phyloP scores from a whole-genome alignment of 1,140 invertebrate genomes.

The Dendrolimus kikuchii region DNA sequence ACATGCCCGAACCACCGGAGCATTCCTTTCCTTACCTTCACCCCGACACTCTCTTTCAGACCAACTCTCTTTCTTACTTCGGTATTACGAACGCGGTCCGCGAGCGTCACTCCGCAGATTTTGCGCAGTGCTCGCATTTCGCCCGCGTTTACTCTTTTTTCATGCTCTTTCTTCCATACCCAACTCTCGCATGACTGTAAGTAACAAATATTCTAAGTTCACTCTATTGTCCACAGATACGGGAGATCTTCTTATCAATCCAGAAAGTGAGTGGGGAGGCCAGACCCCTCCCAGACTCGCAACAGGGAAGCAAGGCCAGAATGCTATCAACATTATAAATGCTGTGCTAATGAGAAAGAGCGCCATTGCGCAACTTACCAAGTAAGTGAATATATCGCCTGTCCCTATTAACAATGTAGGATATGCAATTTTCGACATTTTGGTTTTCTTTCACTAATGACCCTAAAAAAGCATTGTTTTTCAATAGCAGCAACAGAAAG shows the following conservation, averaged over 20 bases:
- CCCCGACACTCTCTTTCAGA: too few species aligned
- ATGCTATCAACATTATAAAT: constrained; percentile 82
- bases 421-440: not conserved
- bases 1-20: too few species aligned
- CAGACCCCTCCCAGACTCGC: constrained; percentile 31
- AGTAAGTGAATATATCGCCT: constrained; percentile 34
- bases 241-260: constrained; percentile 58
- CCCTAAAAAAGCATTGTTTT: too few species aligned
- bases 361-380: constrained; percentile 74
- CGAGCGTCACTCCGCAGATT: too few species aligned
- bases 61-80: too few species aligned
- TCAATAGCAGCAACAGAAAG: too few species aligned
- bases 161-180: not conserved
- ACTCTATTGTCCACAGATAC: constrained; percentile 42
- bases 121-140: too few species aligned
- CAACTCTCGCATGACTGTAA: not conserved
- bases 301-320: constrained; percentile 50
- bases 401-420: too few species aligned
- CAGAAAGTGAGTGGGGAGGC: constrained; percentile 57
- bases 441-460: too few species aligned
- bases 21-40: too few species aligned
- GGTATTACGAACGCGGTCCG: too few species aligned
- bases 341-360: constrained; percentile 83
- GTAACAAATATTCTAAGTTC: constrained; percentile 1
- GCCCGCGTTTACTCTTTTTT: too few species aligned